phyloP scores from a whole-genome alignment of 2,113 vertebrate genomes.

The Sigmodon hispidus region DNA sequence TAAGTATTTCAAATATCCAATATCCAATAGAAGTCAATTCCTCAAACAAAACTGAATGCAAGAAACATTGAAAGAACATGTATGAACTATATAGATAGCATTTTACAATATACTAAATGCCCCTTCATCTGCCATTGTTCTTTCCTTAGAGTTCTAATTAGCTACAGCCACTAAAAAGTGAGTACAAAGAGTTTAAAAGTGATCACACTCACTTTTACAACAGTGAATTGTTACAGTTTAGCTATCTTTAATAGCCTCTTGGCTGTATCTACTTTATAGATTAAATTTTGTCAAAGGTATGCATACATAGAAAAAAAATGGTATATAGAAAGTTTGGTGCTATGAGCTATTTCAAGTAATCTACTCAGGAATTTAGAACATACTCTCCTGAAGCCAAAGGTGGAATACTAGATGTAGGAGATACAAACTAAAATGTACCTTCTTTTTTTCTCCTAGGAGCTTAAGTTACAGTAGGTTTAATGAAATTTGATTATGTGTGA shows the following conservation, averaged over 20 bases:
- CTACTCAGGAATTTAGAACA: background rate
- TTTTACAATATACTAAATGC: background rate
- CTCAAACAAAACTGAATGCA: slow-evolving; percentile 9
- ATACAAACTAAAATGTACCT: background rate
- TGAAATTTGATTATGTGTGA: background rate
- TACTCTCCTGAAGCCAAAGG: background rate
- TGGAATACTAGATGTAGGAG: background rate
- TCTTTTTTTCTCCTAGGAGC: background rate
- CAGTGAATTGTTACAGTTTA: background rate
- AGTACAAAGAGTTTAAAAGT: background rate
- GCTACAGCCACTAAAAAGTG: background rate
- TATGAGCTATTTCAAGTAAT: background rate
- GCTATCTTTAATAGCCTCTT: background rate
- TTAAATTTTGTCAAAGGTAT: background rate
- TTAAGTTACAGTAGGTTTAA: slow-evolving; percentile 26
- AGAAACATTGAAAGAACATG: slow-evolving; percentile 20
- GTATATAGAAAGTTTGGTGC: background rate
- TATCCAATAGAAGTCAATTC: background rate
- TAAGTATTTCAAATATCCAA: background rate
- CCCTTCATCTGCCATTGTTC: background rate
- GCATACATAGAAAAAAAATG: background rate
- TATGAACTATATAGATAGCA: background rate
- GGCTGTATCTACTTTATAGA: background rate
- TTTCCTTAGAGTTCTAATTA: background rate
- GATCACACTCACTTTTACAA: background rate